Evolutionary conservation across 2,113 vertebrate genomes (phyloP), one percentile per base, ranked within the genome.

Genomic region (Rostratula benghalensis): DNA sequence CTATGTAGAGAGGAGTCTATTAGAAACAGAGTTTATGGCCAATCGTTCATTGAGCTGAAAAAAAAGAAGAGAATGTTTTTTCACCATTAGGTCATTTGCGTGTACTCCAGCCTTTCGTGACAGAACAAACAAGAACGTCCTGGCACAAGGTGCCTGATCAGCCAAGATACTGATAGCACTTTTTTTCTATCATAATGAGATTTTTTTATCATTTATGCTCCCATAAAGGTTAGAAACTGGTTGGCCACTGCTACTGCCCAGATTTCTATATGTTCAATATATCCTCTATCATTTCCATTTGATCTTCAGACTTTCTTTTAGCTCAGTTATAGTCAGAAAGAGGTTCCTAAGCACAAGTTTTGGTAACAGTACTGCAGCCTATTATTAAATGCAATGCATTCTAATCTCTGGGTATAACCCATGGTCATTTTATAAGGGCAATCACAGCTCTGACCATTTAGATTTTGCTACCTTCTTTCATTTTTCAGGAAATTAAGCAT

Each of bases 401-500:
- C 68, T 88, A 70, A 82, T 90, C 78, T 56, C 37, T 77, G 51
- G 24, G 63, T 83, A 48, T 94, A 93, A 96, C 81, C 56, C 41
- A 75, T 23, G n/a, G 57, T 68, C 50, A 50, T 78, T 85, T 43
- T 16, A 22, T 43, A 25, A 88, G 78, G 53, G 50, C 56, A 96
- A 83, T 70, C 71, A 91, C 54, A 95, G 64, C 75, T 94, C 78
- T 93, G 70, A 83, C 70, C n/a, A 93, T 77, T 88, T 82, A 89
- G 48, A 81, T 89, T 95, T 86, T 94, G 63, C 86, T 92, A 77
- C 31, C 88, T 77, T 75, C 51, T 97, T 84, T 87, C 92, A 87
- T 95, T 97, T 97, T 80, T 91, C 68, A 94, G 65, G 92, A 91
- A 89, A 85, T 61, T 77, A 94, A 73, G 28, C 39, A 81, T 74